Evolutionary conservation across 35 echinoderm and acorn worm species (phyloP).

Genomic region (Amphiura filiformis): DNA sequence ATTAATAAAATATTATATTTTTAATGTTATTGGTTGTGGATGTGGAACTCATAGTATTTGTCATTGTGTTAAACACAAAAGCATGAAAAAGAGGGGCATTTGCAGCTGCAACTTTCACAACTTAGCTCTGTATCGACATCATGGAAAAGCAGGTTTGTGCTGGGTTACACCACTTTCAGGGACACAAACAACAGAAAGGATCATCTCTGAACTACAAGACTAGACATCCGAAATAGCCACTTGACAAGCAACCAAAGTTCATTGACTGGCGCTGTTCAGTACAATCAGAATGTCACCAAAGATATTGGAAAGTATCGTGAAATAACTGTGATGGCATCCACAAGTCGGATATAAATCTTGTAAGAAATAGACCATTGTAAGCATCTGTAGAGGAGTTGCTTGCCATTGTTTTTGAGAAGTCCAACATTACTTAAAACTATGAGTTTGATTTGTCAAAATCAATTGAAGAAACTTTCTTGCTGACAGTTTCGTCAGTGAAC

Average conservation of each 20-base stretch:
- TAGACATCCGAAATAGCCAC: background rate
- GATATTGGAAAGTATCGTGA: background rate
- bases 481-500: no score
- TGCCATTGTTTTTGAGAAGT: no score
- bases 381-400: no score
- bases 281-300: background rate
- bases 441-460: no score
- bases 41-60: no score
- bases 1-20: no score
- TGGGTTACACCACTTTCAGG: background rate
- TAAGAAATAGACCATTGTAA: no score
- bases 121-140: background rate
- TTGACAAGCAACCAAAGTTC: background rate
- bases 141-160: background rate
- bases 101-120: background rate
- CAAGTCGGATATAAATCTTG: background rate
- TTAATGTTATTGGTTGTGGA: no score
- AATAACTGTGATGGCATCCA: background rate
- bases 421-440: no score
- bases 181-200: background rate
- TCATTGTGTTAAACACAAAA: no score
- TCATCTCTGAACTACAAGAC: background rate
- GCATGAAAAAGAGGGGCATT: no score
- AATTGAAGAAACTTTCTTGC: no score
- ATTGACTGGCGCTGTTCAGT: background rate